Conservation (phyloP, 2,888 invertebrate species). For the Leptinotarsa haldemani region DNA sequence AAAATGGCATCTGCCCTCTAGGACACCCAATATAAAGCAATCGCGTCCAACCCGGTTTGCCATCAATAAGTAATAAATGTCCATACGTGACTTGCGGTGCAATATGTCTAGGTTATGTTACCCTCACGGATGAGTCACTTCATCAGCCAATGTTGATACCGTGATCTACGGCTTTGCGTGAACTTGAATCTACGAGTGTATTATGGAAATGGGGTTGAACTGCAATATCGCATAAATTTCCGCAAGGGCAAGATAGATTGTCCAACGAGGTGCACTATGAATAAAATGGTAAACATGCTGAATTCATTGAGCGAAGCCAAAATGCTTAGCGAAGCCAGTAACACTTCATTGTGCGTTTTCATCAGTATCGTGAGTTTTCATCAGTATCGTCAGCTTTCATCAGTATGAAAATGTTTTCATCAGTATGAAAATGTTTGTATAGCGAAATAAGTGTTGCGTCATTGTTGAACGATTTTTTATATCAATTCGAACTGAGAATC, state of each 20-base stretch:
- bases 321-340: neutral
- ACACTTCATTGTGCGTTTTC: no score
- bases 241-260: constrained; percentile 27
- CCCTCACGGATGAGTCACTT: constrained; percentile 61
- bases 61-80: constrained; percentile 62
- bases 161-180: constrained; percentile 57
- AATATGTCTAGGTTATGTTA: constrained; percentile 54
- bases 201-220: constrained; percentile 53
- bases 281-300: neutral
- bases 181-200: constrained; percentile 55
- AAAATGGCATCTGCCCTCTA: constrained; percentile 61
- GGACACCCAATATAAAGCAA: constrained; percentile 59
- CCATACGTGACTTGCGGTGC: constrained; percentile 54
- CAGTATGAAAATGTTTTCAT: no score
- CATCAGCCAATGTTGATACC: constrained; percentile 58
- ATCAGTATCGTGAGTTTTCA: no score
- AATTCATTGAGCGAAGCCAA: neutral
- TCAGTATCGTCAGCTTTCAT: no score
- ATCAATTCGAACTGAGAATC: no score
- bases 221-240: constrained; percentile 36
- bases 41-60: constrained; percentile 56
- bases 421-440: no score
- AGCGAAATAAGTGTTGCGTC: no score
- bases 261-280: neutral
- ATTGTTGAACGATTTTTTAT: no score